These are phyloP conservation scores for Sipha maydis DNA, from an alignment of 2,888 invertebrate species.

Conservation along the genomic window DNA sequence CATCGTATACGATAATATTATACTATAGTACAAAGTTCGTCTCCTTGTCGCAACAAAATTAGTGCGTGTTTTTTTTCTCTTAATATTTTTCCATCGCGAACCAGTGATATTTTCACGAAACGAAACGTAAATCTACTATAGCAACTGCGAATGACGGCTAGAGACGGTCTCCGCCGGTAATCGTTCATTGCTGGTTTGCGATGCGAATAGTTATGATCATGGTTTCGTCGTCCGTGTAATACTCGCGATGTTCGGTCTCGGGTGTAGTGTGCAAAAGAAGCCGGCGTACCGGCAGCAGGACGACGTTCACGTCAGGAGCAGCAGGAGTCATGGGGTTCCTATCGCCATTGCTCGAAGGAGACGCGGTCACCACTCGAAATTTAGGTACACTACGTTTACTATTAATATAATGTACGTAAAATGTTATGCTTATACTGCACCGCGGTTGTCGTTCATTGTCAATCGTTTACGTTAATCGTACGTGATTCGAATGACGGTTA, in stretches of 20 bases:
- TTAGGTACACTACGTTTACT: constrained; percentile 5
- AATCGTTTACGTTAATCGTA: background rate
- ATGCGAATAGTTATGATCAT: background rate
- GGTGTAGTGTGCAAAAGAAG: constrained; percentile 56
- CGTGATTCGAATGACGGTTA: background rate
- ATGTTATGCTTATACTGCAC: too few relatives aligned
- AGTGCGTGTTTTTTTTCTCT: background rate
- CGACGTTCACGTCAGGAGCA: constrained; percentile 32
- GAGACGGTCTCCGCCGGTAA: background rate
- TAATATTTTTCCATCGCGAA: background rate
- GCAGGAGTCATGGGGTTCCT: background rate
- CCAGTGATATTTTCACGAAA: background rate
- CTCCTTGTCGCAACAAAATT: background rate
- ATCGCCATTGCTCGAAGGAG: constrained; percentile 12
- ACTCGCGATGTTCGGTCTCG: constrained; percentile 54
- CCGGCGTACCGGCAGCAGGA: constrained; percentile 48
- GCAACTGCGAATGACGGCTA: background rate
- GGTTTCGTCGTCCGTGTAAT: background rate
- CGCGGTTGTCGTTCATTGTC: too few relatives aligned
- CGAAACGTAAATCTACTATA: background rate
- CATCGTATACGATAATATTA: background rate
- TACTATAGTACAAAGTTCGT: background rate
- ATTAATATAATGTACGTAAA: too few relatives aligned
- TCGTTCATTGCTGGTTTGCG: too few relatives aligned
- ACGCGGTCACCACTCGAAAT: constrained; percentile 23